Conservation (phyloP, 2,113 vertebrate species). For the Elgaria multicarinata region DNA sequence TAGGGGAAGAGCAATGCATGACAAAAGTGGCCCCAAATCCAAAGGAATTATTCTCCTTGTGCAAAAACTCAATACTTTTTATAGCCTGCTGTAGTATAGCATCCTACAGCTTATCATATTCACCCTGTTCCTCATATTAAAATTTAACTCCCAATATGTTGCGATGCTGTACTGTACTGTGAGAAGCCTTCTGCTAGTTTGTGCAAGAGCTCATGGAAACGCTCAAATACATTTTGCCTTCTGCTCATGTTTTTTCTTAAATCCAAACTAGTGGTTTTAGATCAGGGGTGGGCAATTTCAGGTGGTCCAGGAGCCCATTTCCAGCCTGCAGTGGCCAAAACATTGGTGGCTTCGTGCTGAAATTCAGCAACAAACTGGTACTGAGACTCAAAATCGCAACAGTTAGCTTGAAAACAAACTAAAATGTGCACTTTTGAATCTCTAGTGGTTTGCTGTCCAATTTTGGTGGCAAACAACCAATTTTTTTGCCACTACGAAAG, state of each 20-base stretch:
- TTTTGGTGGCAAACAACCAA: no score
- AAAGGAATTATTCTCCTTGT: background rate
- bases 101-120: background rate
- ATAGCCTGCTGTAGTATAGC: background rate
- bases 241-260: background rate
- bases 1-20: background rate
- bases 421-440: no score
- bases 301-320: no score
- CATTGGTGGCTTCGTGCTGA: no score
- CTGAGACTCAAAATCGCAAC: no score
- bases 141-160: background rate
- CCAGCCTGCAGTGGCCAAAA: no score
- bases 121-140: background rate
- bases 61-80: background rate
- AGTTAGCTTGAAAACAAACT: no score
- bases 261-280: background rate
- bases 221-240: background rate
- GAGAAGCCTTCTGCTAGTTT: background rate
- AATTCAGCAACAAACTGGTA: no score
- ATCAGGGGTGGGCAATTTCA: no score
- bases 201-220: background rate
- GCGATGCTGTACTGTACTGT: background rate
- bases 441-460: no score
- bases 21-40: background rate
- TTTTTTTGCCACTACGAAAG: no score